A percentile compares a stretch with the other conserved stretches of the same genome.
These are phyloP conservation scores for Philopedon plagiatum DNA, from an alignment of 2,888 invertebrate species.

Conservation along the genomic window DNA sequence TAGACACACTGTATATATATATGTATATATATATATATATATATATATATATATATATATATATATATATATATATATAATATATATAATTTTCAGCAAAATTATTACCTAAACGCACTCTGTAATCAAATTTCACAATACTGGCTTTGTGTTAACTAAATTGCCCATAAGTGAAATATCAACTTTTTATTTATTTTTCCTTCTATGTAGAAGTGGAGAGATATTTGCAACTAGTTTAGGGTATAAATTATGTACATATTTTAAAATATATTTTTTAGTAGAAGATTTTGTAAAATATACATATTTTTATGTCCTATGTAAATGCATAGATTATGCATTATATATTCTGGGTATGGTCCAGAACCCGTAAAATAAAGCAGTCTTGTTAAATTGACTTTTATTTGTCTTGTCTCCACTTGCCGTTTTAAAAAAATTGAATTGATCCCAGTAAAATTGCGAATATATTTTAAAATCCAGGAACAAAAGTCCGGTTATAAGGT, in stretches of 20 bases:
- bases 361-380: not conserved
- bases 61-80: no score
- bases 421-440: no score
- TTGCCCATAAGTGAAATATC: not conserved
- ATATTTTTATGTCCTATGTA: constrained; percentile 34
- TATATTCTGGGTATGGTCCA: constrained; percentile 10
- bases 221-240: constrained; percentile 1
- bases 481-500: no score
- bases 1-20: no score
- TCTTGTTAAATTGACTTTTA: constrained; percentile 7
- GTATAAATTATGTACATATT: constrained; percentile 28
- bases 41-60: no score
- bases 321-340: constrained; percentile 11
- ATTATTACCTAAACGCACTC: no score
- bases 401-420: not conserved
- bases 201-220: not conserved
- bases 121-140: not conserved
- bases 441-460: no score
- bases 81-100: no score
- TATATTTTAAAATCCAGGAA: no score
- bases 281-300: constrained; percentile 31
- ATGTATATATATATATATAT: no score
- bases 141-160: not conserved
- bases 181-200: constrained; percentile 9
- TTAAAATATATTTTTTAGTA: constrained; percentile 41